phyloP scores from a whole-genome alignment of 1,140 invertebrate genomes.

The Drosophila mojavensis region DNA sequence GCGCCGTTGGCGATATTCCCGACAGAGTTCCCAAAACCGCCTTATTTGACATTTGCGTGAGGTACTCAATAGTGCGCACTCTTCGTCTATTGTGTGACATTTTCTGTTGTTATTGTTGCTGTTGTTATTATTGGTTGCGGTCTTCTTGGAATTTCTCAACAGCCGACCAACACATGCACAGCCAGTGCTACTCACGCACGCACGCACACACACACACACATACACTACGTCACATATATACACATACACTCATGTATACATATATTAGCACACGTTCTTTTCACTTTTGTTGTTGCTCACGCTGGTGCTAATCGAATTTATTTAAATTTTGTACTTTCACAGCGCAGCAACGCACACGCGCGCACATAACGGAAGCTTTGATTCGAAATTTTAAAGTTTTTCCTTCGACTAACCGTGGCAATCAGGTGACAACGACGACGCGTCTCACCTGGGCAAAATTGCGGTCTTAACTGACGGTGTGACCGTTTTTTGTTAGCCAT shows the following conservation, averaged over 20 bases:
- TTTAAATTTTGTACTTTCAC: slow-evolving; percentile 53
- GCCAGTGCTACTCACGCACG: not conserved
- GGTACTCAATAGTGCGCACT: slow-evolving; percentile 71
- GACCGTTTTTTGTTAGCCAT: slow-evolving; percentile 3
- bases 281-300: slow-evolving; percentile 11
- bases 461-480: slow-evolving; percentile 39
- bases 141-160: slow-evolving; percentile 64
- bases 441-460: slow-evolving; percentile 46
- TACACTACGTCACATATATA: not conserved
- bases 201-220: slow-evolving; percentile 29
- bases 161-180: slow-evolving; percentile 30
- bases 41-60: slow-evolving; percentile 52
- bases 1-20: slow-evolving; percentile 46
- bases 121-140: slow-evolving; percentile 30
- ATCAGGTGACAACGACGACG: slow-evolving; percentile 46
- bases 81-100: slow-evolving; percentile 69
- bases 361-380: slow-evolving; percentile 32
- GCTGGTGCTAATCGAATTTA: slow-evolving; percentile 50
- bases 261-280: slow-evolving; percentile 39
- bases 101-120: slow-evolving; percentile 12
- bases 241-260: not conserved
- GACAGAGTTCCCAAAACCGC: not conserved
- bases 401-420: slow-evolving; percentile 14
- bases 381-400: slow-evolving; percentile 24
- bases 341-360: slow-evolving; percentile 34